Percentiles rank a stretch among this genome's conserved stretches.
These are phyloP conservation scores for Ammodytes dubius DNA, from an alignment of 2,113 vertebrate genomes.

Conservation along the genomic window DNA sequence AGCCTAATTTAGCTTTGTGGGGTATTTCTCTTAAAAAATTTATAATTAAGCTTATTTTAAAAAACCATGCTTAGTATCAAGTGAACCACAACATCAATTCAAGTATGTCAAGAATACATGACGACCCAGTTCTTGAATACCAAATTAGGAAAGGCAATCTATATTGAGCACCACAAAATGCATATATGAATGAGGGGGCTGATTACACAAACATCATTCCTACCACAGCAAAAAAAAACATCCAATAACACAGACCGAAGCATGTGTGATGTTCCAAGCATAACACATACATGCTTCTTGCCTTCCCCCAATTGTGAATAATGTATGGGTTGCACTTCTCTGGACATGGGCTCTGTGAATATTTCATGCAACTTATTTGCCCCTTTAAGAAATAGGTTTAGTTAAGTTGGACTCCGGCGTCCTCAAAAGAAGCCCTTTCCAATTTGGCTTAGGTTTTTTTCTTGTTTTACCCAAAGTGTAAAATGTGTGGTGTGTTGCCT, in stretches of 20 bases:
- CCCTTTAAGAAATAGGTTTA: constrained; percentile 69
- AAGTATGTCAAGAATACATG: constrained; percentile 18
- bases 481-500: not conserved
- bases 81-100: not conserved
- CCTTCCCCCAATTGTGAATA: constrained; percentile 58
- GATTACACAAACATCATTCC: not conserved
- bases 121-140: constrained; percentile 9
- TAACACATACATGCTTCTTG: constrained; percentile 51
- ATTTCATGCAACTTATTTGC: constrained; percentile 81
- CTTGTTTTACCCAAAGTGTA: constrained; percentile 25
- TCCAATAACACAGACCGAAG: not conserved
- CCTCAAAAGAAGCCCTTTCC: constrained; percentile 35
- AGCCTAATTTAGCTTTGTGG: not conserved
- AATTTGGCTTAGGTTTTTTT: constrained; percentile 46
- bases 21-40: constrained; percentile 1
- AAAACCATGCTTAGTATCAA: not conserved
- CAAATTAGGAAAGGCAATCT: constrained; percentile 1
- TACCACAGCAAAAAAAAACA: constrained; percentile 5
- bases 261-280: constrained; percentile 43
- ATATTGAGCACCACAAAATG: not conserved
- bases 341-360: constrained; percentile 65
- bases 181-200: not conserved
- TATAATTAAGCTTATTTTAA: not conserved
- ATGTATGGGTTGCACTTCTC: constrained; percentile 66
- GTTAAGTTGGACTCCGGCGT: constrained; percentile 43